phyloP scores from a whole-genome alignment of 2,888 invertebrate genomes.

The Atethmia centrago region DNA sequence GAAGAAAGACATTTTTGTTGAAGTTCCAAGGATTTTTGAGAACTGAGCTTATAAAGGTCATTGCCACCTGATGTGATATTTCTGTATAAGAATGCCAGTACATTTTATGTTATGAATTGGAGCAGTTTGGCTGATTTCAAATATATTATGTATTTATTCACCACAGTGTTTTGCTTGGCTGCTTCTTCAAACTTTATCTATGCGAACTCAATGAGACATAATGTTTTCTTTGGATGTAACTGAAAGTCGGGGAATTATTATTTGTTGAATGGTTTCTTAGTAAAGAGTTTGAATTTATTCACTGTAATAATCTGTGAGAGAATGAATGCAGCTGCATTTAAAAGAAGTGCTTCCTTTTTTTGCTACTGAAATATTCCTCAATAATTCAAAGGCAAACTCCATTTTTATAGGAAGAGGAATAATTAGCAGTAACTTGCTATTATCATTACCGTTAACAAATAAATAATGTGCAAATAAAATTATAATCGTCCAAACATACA shows the following conservation, averaged over 20 bases:
- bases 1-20: slow-evolving; percentile 5
- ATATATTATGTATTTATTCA: not conserved
- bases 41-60: not conserved
- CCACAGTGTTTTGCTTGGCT: not conserved
- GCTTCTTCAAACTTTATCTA: slow-evolving; percentile 7
- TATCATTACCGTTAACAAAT: not conserved
- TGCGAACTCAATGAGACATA: not conserved
- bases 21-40: slow-evolving; percentile 13
- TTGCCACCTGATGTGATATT: not conserved
- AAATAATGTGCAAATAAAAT: slow-evolving; percentile 1
- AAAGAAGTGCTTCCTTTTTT: not conserved
- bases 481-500: not conserved
- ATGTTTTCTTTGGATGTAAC: slow-evolving; percentile 8
- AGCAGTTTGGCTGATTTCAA: not conserved
- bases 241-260: not conserved
- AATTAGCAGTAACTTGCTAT: not conserved
- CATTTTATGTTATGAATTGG: not conserved
- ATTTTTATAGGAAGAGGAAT: not conserved
- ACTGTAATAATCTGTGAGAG: not conserved
- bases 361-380: not conserved
- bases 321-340: not conserved
- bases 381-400: not conserved
- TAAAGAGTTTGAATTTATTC: not conserved
- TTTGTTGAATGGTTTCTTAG: not conserved
- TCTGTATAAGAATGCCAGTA: not conserved